A percentile compares a stretch with the other conserved stretches of the same genome.
phyloP scores from a whole-genome alignment of 2,113 vertebrate species.

The Campylomormyrus tamandua region DNA sequence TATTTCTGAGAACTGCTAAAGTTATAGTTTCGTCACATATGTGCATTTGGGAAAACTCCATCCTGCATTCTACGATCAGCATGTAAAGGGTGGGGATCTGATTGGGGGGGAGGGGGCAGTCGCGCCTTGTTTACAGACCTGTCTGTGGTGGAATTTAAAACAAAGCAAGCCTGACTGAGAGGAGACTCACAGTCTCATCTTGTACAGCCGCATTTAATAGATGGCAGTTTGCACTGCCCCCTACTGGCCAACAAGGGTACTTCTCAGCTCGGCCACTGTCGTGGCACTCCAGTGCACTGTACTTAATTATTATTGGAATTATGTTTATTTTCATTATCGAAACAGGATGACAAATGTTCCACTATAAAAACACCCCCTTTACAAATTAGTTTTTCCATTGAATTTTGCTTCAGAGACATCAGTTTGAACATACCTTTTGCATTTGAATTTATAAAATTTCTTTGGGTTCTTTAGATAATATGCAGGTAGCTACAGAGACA shows the following conservation, averaged over 20 bases:
- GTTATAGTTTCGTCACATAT: not conserved
- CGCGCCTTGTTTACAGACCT: slow-evolving; percentile 14
- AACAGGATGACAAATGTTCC: not conserved
- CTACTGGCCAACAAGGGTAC: not conserved
- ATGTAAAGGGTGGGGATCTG: not conserved
- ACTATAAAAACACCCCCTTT: not conserved
- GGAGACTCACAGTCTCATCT: not conserved
- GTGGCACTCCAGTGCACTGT: not conserved
- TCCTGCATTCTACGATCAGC: not conserved
- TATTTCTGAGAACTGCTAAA: not conserved
- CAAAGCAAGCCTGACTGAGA: not conserved
- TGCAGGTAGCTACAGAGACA: not conserved
- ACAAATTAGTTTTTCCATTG: not conserved
- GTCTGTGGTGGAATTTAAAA: slow-evolving; percentile 1
- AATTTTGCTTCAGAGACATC: not conserved
- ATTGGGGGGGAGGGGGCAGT: not conserved
- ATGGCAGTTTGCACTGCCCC: slow-evolving; percentile 10
- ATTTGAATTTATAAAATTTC: not conserved
- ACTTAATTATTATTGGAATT: not conserved
- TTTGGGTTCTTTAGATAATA: not conserved
- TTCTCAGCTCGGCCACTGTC: not conserved
- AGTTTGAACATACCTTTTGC: not conserved
- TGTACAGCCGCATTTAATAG: not conserved
- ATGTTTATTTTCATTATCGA: not conserved
- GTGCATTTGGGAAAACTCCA: not conserved